A percentile compares a stretch with the other conserved stretches of the same genome.
phyloP scores from a whole-genome alignment of 2,888 invertebrate genomes.

The Drosophila histrio region DNA sequence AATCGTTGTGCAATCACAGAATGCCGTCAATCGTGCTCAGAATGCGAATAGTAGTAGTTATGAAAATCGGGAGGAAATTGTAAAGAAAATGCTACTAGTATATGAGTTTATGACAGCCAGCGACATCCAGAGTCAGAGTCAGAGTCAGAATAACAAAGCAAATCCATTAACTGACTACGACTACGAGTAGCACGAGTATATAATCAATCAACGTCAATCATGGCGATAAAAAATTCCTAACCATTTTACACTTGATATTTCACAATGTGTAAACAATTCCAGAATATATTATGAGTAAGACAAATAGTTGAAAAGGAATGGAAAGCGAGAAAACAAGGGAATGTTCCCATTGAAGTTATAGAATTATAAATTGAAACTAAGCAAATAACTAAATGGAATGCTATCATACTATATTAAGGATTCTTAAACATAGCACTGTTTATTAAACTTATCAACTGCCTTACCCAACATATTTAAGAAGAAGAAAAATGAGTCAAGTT shows the following conservation, averaged over 20 bases:
- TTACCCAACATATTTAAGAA: too few species aligned
- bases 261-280: background rate
- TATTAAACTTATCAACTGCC: too few species aligned
- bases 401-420: too few species aligned
- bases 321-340: background rate
- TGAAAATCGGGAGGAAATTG: constrained; percentile 8
- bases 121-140: too few species aligned
- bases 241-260: background rate
- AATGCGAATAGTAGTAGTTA: constrained; percentile 5
- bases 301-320: background rate
- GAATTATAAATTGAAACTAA: too few species aligned
- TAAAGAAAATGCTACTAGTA: background rate
- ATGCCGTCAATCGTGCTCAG: constrained; percentile 33
- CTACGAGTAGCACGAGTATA: background rate
- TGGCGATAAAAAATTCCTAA: constrained; percentile 26
- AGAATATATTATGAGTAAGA: background rate
- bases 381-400: too few species aligned
- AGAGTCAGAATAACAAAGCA: background rate
- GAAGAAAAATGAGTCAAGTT: too few species aligned
- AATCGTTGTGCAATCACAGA: constrained; percentile 5
- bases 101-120: background rate
- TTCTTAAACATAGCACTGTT: too few species aligned
- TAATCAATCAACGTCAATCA: constrained; percentile 43
- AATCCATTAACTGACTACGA: background rate
- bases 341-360: too few species aligned